These are phyloP conservation scores for Drosophila mauritiana DNA, from an alignment of 1,140 invertebrate genomes.

Conservation along the genomic window DNA sequence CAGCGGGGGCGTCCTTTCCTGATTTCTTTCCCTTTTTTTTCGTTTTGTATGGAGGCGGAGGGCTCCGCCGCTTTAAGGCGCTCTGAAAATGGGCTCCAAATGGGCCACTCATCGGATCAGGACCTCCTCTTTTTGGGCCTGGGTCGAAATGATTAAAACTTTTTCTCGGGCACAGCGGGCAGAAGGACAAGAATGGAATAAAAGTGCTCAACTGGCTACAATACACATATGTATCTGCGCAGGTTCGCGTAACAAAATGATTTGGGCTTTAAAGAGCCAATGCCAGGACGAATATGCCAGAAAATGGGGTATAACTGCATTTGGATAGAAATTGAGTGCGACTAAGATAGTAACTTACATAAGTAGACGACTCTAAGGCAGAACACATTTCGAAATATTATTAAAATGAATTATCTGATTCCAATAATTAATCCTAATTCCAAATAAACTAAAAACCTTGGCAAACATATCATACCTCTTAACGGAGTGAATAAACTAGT, in stretches of 20 bases:
- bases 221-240: constrained; percentile 5
- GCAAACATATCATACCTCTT: too few species aligned
- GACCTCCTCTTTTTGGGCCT: constrained; percentile 8
- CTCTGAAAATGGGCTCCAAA: neutral
- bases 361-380: too few species aligned
- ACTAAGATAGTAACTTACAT: too few species aligned
- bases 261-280: constrained; percentile 25
- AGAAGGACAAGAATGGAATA: neutral
- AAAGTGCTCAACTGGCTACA: constrained; percentile 19
- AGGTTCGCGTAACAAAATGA: neutral
- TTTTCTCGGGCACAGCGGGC: constrained; percentile 22
- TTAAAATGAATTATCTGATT: too few species aligned
- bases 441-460: too few species aligned
- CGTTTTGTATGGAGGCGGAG: neutral
- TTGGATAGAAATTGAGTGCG: too few species aligned
- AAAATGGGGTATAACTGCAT: neutral
- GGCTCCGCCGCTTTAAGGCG: constrained; percentile 7
- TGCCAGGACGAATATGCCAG: neutral
- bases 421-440: too few species aligned
- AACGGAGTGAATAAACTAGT: too few species aligned
- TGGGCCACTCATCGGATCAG: constrained; percentile 8
- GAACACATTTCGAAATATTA: too few species aligned
- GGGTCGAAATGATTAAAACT: constrained; percentile 66
- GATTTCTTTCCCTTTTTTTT: too few species aligned
- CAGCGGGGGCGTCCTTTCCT: constrained; percentile 16